Evolutionary conservation across 2,888 invertebrate genomes (phyloP), one percentile per base, ranked within the genome.

Genomic region (Coenonympha arcania): DNA sequence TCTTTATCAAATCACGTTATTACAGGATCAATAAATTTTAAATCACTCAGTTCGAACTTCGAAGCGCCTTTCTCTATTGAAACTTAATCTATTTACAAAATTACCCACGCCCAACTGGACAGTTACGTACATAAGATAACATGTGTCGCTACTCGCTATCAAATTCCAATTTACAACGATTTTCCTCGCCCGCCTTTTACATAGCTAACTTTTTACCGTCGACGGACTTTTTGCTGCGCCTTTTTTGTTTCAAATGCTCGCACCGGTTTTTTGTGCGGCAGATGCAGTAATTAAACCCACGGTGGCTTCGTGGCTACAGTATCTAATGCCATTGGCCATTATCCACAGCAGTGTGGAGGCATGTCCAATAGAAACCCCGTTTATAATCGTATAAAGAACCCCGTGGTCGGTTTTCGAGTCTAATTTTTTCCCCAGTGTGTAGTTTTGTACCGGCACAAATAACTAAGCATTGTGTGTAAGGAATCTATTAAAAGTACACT

Each of bases 111-210:
- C 39, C 42, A 6, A 33, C 30, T 40, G 37, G 28, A 45, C 13
- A 19, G 30, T 44, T 42, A 47, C 30, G n/a, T n/a, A n/a, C n/a
- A n/a, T n/a, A n/a, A n/a, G n/a, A 34, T 46, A 54, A 52, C 56
- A 56, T 47, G 56, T 54, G 56, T 55, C 48, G 53, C 54, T 51
- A 34, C 61, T 55, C 48, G 53, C 54, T 51, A 34, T 62, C 55
- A 63, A 66, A 67, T 63, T 65, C 63, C 63, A 79, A 79, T 80
- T 78, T 79, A 78, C 67, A 51, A 50, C 78, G 65, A 80, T 80
- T 80, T 73, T 76, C 77, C 65, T 69, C 79, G 79, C 70, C 64
- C 65, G 64, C 61, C 65, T 68, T n/a, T 48, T 69, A 31, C 20
- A 33, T 31, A 31, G 33, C 43, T 6, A 33, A 43, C 43, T 43